Evolutionary conservation across 35 echinoderm and acorn worm species (phyloP).

Genomic region (Ophiothrix spiculata): DNA sequence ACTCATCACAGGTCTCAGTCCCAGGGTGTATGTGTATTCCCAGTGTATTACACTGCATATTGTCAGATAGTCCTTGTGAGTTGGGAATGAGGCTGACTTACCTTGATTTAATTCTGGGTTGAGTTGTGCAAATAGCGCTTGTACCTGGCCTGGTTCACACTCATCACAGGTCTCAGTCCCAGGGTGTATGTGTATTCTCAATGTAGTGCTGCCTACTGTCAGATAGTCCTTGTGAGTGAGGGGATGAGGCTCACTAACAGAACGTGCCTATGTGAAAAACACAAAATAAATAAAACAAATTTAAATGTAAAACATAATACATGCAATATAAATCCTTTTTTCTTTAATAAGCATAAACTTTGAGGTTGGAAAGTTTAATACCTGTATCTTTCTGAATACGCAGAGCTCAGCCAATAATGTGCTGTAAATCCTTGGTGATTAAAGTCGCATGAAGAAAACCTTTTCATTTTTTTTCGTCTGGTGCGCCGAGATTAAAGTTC

Average conservation of each 20-base stretch:
- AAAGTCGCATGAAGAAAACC: too few relatives aligned
- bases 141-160: slow-evolving; percentile 79
- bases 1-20: slow-evolving; percentile 65
- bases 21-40: slow-evolving; percentile 76
- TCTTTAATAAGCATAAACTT: too few relatives aligned
- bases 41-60: slow-evolving; percentile 62
- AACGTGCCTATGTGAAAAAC: slow-evolving; percentile 59
- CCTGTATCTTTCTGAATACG: too few relatives aligned
- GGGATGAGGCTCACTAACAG: slow-evolving; percentile 61
- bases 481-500: too few relatives aligned
- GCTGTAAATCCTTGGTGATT: too few relatives aligned
- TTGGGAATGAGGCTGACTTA: slow-evolving; percentile 37
- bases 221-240: slow-evolving; percentile 64
- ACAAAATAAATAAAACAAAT: too few relatives aligned
- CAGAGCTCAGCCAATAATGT: too few relatives aligned
- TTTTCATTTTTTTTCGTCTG: too few relatives aligned
- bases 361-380: too few relatives aligned
- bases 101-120: slow-evolving; percentile 5
- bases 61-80: slow-evolving; percentile 64
- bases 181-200: slow-evolving; percentile 72
- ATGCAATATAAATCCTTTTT: too few relatives aligned
- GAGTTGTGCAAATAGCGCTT: slow-evolving; percentile 49
- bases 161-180: slow-evolving; percentile 70
- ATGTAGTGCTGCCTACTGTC: slow-evolving; percentile 61
- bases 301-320: too few relatives aligned